Percentiles rank a stretch among this genome's conserved stretches.
These are phyloP conservation scores for Enteromius anoplus DNA, from an alignment of 2,797 vertebrate species.

Conservation along the genomic window DNA sequence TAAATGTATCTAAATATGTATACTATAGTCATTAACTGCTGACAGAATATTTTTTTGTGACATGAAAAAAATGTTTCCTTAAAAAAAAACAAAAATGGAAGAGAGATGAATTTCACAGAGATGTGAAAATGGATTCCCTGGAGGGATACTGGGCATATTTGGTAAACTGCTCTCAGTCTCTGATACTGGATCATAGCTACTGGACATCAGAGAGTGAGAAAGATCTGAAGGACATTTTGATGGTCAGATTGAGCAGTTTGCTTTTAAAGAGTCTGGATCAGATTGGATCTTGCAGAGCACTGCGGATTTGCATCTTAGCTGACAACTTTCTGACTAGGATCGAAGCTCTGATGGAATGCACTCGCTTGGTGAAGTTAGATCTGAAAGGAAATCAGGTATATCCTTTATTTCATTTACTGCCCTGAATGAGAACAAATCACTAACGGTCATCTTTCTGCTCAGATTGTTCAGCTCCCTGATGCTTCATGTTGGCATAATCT, in stretches of 20 bases:
- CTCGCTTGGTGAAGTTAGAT: constrained; percentile 74
- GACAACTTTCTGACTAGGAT: constrained; percentile 72
- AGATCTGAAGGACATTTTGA: constrained; percentile 59
- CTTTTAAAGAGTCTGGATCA: constrained; percentile 63
- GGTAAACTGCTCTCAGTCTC: constrained; percentile 52
- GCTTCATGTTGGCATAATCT: constrained; percentile 69
- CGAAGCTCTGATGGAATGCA: constrained; percentile 65
- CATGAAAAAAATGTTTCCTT: background rate
- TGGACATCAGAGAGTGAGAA: constrained; percentile 48
- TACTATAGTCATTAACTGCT: background rate
- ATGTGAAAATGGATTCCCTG: constrained; percentile 44
- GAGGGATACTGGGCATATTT: constrained; percentile 51
- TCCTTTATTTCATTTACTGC: background rate
- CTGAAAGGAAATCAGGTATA: constrained; percentile 73
- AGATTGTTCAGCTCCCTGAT: constrained; percentile 69
- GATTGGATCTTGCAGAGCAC: constrained; percentile 64
- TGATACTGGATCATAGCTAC: constrained; percentile 57
- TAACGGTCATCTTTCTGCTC: background rate
- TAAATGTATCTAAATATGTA: background rate
- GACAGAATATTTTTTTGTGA: background rate
- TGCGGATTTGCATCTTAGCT: constrained; percentile 70
- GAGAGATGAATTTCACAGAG: background rate
- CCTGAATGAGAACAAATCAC: background rate
- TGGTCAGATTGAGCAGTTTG: constrained; percentile 63
- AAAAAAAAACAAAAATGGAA: background rate